Base-by-base conservation (phyloP, 2,888 invertebrate genomes). In the Onthophagus sagittarius region DNA sequence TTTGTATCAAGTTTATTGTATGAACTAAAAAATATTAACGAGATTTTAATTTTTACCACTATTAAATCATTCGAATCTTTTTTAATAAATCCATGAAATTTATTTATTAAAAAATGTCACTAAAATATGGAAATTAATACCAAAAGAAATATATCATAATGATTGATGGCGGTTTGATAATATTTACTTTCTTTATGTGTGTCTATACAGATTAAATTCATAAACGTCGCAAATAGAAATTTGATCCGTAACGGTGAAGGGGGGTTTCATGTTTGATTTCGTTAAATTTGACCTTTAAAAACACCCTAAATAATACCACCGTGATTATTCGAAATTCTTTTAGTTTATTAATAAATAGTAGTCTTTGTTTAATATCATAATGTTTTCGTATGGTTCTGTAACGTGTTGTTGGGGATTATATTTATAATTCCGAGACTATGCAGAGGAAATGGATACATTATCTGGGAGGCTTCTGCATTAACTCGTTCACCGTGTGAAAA, bases 401-500 rank as follows among this genome's bases (percentile, higher is more conserved):
- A 11, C 11, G 6, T 53, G 39, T 53, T 53, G 39, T 53, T 53
- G 7, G 39, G 39, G 39, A 53, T 53, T 53, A 53, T 53, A 53
- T 53, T 53, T 53, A 53, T 53, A 53, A 53, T 53, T 53, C 39
- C 39, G 39, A 53, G 39, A 53, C 39, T 15, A 67, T 67, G 15
- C 67, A 23, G 15, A n/a, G 23, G 31, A 67, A 67, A 67, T 67
- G 32, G 67, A 67, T 53, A 67, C 31, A 32, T 67, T 15, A 67
- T 67, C 67, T 67, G 67, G 32, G 31, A 67, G 67, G 31, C 11
- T 67, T 32, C 67, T 31, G 67, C n/a, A 15, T 67, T 67, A 32
- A 23, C 39, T 53, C 39, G 39, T 53, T 53, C 78, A 80, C 77
- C 77, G 76, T 79, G 82, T 80, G 82, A 82, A 85, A 83, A 83